Conservation (phyloP, 2,888 invertebrate species). For the Orthonychiurus folsomi region DNA sequence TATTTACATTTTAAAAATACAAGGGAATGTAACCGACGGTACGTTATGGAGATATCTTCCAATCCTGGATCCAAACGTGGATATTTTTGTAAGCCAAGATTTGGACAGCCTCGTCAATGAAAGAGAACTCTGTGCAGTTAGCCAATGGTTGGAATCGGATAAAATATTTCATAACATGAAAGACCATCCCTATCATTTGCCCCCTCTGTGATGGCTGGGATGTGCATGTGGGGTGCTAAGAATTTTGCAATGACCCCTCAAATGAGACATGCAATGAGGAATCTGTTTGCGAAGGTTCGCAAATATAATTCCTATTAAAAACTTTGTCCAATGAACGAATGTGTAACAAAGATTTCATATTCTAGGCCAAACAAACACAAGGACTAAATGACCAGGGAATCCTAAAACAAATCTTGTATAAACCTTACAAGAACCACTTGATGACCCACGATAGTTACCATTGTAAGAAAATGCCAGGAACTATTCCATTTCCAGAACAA, state of each 20-base stretch:
- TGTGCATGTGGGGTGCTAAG: background rate
- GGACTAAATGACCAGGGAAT: background rate
- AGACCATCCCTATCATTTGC: background rate
- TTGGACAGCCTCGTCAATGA: background rate
- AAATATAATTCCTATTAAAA: background rate
- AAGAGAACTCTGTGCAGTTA: background rate
- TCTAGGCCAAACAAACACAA: background rate
- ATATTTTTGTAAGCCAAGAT: background rate
- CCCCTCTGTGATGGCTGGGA: background rate
- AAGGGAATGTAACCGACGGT: background rate
- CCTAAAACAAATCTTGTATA: background rate
- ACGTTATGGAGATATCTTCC: background rate
- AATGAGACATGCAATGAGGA: background rate
- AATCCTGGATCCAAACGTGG: background rate
- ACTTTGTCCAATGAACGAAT: background rate
- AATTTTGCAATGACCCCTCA: background rate
- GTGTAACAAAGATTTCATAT: background rate
- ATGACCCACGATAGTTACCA: background rate
- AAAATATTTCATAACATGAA: background rate
- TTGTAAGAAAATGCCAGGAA: background rate
- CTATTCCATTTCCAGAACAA: background rate
- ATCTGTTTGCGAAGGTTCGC: background rate
- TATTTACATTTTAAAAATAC: background rate
- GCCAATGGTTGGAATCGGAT: background rate
- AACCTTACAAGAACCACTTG: background rate